Base-by-base conservation (phyloP, 2,113 vertebrate genomes). In the Gambusia holbrooki region DNA sequence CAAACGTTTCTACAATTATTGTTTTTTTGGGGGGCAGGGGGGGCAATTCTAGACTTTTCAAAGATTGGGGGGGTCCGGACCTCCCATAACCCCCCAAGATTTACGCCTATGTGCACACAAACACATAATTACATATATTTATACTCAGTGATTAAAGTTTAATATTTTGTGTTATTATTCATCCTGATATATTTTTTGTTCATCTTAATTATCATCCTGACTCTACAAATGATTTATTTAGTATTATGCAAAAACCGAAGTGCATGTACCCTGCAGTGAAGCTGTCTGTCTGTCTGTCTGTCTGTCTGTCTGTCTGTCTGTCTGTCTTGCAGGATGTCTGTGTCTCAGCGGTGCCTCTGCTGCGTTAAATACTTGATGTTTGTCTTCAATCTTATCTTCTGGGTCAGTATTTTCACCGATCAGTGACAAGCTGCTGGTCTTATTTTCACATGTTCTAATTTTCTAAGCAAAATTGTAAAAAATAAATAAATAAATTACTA, bases 301-400 rank as follows among this genome's bases (percentile, higher is more conserved):
- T 64, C n/a, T 80, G n/a, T 73, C 68, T 79, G 30, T 29, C 7
- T 68, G 11, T 64, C n/a, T 80, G n/a, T 72, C 68, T 79, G 12
- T 64, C n/a, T 80, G n/a, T 73, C 68, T 79, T 81, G 22, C 88
- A 95, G 94, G 77, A 94, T 94, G 92, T 80, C 90, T 0, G 80
- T 73, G 76, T 94, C 93, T 7, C 90, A 81, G 60, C 88, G 81
- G 62, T 96, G 94, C 85, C 84, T 96, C 65, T 94, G 94, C 75
- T 95, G 94, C 27, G 93, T 96, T 83, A 96, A 96, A 83, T 95
- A 96, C 75, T 82, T 95, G 77, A 94, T 96, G 94, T 95, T 96
- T 81, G 82, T 96, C 88, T 96, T 96, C 79, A 96, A 96, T 86
- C 94, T 96, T 82, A 93, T 96, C 89, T 96, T 96, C 90, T 96